phyloP scores from a whole-genome alignment of 2,113 vertebrate species.

The Pseudolaguvia tuberculata region DNA sequence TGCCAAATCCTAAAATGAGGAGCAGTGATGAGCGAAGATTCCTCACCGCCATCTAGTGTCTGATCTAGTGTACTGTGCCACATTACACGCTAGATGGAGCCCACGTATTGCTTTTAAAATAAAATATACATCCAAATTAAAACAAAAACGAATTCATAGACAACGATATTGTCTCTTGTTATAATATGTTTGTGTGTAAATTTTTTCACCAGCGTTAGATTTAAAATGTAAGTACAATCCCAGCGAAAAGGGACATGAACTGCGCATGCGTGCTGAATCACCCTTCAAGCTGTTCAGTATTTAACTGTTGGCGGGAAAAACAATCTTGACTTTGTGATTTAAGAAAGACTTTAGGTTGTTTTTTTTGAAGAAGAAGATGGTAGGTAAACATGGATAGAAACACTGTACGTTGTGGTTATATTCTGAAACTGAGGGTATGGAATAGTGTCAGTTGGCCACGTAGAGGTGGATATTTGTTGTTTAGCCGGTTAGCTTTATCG shows the following conservation, averaged over 20 bases:
- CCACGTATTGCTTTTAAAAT: not conserved
- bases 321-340: not conserved
- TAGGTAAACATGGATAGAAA: not conserved
- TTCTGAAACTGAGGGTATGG: not conserved
- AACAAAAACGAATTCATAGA: too few relatives aligned
- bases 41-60: slow-evolving; percentile 2
- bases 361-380: not conserved
- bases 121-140: too few relatives aligned
- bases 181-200: not conserved
- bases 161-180: not conserved
- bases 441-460: not conserved
- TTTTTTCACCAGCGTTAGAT: not conserved
- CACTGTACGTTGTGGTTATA: not conserved
- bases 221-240: not conserved
- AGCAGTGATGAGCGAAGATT: not conserved
- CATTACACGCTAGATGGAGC: not conserved
- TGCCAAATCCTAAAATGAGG: not conserved
- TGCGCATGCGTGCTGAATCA: not conserved
- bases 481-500: not conserved
- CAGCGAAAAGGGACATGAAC: not conserved
- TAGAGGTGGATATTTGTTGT: not conserved
- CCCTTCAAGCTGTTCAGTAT: not conserved
- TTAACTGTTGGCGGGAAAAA: not conserved
- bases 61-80: not conserved
- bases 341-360: not conserved